Percentiles rank a stretch among this genome's conserved stretches.
Conservation (phyloP, 2,888 invertebrate genomes). For the Heliconius erato region DNA sequence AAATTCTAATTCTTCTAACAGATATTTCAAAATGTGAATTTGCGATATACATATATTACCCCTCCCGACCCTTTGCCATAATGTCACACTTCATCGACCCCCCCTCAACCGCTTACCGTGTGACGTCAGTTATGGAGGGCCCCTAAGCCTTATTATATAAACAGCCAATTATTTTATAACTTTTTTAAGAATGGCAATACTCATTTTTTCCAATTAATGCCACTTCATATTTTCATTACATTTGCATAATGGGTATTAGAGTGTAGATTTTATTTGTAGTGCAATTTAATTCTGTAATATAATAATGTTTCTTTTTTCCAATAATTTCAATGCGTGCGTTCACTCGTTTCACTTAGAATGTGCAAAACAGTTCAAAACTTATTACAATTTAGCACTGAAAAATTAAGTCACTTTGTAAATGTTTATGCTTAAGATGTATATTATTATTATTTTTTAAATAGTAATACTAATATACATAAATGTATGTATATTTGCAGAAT, state of each 20-base stretch:
- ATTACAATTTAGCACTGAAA: background rate
- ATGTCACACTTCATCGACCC: background rate
- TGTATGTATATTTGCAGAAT: constrained; percentile 69
- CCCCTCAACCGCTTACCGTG: background rate
- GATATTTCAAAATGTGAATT: no score
- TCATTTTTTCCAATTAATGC: constrained; percentile 64
- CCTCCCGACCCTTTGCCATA: background rate
- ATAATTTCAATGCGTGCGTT: background rate
- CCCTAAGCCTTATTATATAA: constrained; percentile 1
- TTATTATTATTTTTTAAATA: background rate
- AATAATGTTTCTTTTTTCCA: background rate
- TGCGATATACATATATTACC: no score
- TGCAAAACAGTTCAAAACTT: background rate
- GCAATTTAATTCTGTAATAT: background rate
- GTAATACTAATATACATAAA: constrained; percentile 11
- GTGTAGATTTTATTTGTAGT: background rate
- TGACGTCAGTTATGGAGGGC: background rate
- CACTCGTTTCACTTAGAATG: background rate
- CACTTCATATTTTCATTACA: constrained; percentile 64
- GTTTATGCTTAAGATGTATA: background rate
- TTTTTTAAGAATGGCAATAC: constrained; percentile 72
- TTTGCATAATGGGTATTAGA: constrained; percentile 35
- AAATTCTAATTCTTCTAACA: no score
- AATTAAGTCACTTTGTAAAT: background rate
- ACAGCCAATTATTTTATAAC: constrained; percentile 33